Percentiles rank a stretch among this genome's conserved stretches.
Evolutionary conservation across 2,888 invertebrate genomes (phyloP).

Genomic region (Torymus auratus): DNA sequence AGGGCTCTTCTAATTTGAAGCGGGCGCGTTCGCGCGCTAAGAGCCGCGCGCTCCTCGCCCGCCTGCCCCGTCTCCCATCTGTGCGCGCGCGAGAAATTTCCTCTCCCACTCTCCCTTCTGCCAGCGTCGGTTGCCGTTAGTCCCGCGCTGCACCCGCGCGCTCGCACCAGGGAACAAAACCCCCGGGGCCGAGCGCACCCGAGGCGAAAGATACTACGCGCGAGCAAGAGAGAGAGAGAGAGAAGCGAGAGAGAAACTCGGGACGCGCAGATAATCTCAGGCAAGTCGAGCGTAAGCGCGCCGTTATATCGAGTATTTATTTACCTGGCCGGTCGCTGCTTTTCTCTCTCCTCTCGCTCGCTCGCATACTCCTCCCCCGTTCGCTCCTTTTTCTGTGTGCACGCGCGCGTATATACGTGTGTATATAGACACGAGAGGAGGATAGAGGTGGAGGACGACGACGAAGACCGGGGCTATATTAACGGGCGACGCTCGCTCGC

Average conservation of each 20-base stretch:
- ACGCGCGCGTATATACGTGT: background rate
- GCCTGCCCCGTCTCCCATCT: background rate
- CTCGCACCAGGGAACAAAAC: conserved; percentile 14
- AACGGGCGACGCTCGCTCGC: conserved; percentile 33
- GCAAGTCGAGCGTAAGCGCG: conserved; percentile 62
- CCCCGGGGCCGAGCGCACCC: conserved; percentile 25
- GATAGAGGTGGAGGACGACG: conserved; percentile 10
- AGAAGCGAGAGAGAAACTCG: conserved; percentile 19
- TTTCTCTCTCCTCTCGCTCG: conserved; percentile 1
- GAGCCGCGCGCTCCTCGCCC: too few species aligned
- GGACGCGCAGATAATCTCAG: conserved; percentile 59
- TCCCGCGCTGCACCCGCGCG: conserved; percentile 7
- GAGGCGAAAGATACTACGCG: conserved; percentile 37
- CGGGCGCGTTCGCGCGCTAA: too few species aligned
- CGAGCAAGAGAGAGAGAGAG: background rate
- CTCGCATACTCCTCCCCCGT: background rate
- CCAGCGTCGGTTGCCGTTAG: background rate
- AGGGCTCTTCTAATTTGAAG: too few species aligned
- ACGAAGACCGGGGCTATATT: conserved; percentile 37
- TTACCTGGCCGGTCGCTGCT: conserved; percentile 56
- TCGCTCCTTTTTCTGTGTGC: background rate
- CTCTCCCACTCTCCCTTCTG: background rate
- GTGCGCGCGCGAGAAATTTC: background rate
- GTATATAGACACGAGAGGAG: background rate
- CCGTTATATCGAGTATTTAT: conserved; percentile 65